phyloP scores from a whole-genome alignment of 1,140 invertebrate species.

The Magallana ariakensis region DNA sequence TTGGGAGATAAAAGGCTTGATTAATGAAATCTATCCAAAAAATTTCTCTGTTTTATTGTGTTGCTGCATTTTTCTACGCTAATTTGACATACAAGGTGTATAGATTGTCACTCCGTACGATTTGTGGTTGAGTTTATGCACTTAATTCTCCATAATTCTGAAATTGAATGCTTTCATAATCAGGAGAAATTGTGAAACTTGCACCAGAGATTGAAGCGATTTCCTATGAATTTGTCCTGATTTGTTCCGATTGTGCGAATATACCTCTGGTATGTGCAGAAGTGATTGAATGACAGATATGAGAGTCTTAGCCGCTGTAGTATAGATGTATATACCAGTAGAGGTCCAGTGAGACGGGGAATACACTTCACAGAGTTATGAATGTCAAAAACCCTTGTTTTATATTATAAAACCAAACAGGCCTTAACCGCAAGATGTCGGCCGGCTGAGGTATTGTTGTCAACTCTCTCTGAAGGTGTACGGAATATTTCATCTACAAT shows the following conservation, averaged over 20 bases:
- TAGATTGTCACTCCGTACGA: slow-evolving; percentile 1
- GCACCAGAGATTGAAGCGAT: not conserved
- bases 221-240: not conserved
- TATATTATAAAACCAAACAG: slow-evolving; percentile 29
- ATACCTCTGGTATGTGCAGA: not conserved
- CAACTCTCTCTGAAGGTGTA: not conserved
- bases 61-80: not conserved
- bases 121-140: not conserved
- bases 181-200: not conserved
- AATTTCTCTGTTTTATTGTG: not conserved
- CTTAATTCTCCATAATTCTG: slow-evolving; percentile 23
- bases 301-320: not conserved
- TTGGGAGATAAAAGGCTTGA: not conserved
- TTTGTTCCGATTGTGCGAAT: not conserved
- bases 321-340: not conserved
- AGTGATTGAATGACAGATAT: slow-evolving; percentile 7
- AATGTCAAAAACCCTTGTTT: slow-evolving; percentile 7
- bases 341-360: not conserved
- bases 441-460: not conserved
- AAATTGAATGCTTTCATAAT: slow-evolving; percentile 16
- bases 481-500: not conserved
- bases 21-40: slow-evolving; percentile 10
- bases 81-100: slow-evolving; percentile 27
- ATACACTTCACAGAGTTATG: not conserved
- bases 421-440: not conserved